phyloP scores from a whole-genome alignment of 1,140 invertebrate genomes.

The Pseudachorutes palmiensis region DNA sequence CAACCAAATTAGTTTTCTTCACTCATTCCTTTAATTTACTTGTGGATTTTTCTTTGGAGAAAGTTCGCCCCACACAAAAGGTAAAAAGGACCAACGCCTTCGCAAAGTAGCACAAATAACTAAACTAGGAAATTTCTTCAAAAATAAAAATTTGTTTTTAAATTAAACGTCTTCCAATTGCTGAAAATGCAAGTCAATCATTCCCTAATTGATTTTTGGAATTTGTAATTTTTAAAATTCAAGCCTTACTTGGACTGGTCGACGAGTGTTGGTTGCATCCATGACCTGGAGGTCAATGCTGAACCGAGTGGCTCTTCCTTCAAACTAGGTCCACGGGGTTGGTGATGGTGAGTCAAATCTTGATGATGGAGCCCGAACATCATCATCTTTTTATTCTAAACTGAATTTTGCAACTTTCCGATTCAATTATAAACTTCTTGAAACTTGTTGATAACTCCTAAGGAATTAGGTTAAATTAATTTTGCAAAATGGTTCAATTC shows the following conservation, averaged over 20 bases:
- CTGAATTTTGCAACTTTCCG: neutral
- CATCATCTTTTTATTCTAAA: no score
- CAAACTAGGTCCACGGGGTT: constrained; percentile 64
- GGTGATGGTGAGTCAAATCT: constrained; percentile 47
- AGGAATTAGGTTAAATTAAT: no score
- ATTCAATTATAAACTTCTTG: neutral
- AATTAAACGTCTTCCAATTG: no score
- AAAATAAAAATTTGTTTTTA: no score
- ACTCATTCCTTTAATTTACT: no score
- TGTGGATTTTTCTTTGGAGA: no score
- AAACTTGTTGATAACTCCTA: no score
- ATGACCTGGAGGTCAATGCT: constrained; percentile 57
- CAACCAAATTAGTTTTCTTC: constrained; percentile 28
- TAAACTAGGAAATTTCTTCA: no score
- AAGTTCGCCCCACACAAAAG: no score
- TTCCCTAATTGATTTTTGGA: neutral
- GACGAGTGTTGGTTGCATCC: constrained; percentile 75
- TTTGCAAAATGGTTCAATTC: no score
- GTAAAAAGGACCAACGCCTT: no score
- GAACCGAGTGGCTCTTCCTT: constrained; percentile 65
- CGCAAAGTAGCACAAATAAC: no score
- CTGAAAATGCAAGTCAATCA: neutral
- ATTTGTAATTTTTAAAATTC: neutral
- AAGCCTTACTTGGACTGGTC: constrained; percentile 70
- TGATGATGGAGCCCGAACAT: constrained; percentile 34